Evolutionary conservation across 1,140 invertebrate species (phyloP).

Genomic region (Aricia agestis): DNA sequence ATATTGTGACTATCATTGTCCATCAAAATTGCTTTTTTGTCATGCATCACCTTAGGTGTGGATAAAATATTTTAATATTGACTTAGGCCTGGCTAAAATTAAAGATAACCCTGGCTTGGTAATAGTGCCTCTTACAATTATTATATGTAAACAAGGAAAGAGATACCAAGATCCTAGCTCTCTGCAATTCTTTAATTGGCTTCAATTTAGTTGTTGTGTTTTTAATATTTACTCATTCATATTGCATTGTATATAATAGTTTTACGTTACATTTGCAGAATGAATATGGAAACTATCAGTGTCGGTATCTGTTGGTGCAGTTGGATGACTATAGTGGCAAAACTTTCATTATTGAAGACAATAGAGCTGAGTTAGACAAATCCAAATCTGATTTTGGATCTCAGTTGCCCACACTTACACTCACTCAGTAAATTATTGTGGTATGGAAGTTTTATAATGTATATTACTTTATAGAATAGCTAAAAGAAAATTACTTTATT

Average conservation of each 20-base stretch:
- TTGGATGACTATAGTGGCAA: conserved; percentile 84
- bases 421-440: conserved; percentile 41
- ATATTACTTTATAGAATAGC: conserved; percentile 22
- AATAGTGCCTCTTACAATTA: too few species aligned
- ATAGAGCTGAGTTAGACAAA: conserved; percentile 73
- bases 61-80: too few species aligned
- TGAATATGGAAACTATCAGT: conserved; percentile 85
- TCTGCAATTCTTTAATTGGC: too few species aligned
- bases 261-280: conserved; percentile 78
- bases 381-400: conserved; percentile 36
- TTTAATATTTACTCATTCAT: too few species aligned
- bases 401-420: conserved; percentile 49
- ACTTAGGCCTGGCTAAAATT: too few species aligned
- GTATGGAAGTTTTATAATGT: conserved; percentile 23
- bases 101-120: too few species aligned
- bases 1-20: too few species aligned
- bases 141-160: too few species aligned
- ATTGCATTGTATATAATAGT: background rate
- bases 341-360: conserved; percentile 86
- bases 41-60: too few species aligned
- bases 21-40: too few species aligned
- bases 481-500: background rate
- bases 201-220: too few species aligned
- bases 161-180: too few species aligned
- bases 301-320: conserved; percentile 89